Conservation (phyloP, 2,797 vertebrate genomes). For the Coregonus sp. region DNA sequence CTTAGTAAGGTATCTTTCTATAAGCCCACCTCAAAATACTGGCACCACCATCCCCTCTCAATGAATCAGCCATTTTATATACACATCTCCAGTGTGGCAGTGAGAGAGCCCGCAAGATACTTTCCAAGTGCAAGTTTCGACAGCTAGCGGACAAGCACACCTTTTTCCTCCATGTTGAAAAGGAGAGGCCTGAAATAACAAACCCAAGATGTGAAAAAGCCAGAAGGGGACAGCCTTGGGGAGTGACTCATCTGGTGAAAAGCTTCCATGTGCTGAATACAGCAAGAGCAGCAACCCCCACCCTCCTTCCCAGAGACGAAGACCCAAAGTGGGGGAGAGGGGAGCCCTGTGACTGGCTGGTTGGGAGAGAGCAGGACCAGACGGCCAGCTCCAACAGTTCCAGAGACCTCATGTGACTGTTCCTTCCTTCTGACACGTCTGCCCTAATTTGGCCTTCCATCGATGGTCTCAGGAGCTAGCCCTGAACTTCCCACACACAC, state of each 20-base stretch:
- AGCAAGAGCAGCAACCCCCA: constrained; percentile 1
- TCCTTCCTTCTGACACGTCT: not conserved
- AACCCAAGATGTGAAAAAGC: constrained; percentile 53
- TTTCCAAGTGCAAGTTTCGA: constrained; percentile 70
- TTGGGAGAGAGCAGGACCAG: not conserved
- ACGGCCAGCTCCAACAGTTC: not conserved
- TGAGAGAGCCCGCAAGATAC: constrained; percentile 51
- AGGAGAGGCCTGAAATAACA: constrained; percentile 73
- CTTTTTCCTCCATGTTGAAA: constrained; percentile 60
- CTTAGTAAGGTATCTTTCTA: constrained; percentile 38
- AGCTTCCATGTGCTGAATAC: constrained; percentile 2
- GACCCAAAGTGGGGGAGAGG: not conserved
- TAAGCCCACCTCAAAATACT: constrained; percentile 34
- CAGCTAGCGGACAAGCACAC: constrained; percentile 67
- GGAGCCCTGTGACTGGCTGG: not conserved
- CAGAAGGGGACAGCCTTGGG: constrained; percentile 29
- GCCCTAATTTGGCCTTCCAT: constrained; percentile 11
- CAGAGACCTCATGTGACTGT: constrained; percentile 2
- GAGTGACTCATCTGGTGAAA: constrained; percentile 62
- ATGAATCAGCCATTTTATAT: constrained; percentile 57
- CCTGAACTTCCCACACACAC: not conserved
- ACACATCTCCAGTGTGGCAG: constrained; percentile 53
- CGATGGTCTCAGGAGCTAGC: not conserved
- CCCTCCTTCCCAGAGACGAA: not conserved
- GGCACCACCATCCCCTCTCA: constrained; percentile 45